phyloP scores from a whole-genome alignment of 2,888 invertebrate genomes.

The Ceriagrion tenellum region DNA sequence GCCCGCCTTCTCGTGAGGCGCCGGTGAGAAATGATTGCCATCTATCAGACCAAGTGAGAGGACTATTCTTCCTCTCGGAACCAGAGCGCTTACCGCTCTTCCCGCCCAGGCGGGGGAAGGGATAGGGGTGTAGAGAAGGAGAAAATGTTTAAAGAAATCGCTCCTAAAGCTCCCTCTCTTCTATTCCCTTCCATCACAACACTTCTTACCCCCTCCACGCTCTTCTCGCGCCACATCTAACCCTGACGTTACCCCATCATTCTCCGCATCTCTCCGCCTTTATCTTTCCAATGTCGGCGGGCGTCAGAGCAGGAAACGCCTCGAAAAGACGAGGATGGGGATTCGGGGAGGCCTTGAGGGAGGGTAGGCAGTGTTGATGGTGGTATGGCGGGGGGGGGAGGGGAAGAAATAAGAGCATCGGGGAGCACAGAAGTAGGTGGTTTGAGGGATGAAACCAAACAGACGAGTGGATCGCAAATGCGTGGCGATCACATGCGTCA shows the following conservation, averaged over 20 bases:
- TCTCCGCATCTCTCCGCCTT: neutral
- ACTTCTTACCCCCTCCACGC: neutral
- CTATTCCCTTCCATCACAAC: neutral
- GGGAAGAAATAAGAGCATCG: neutral
- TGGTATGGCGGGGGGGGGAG: neutral
- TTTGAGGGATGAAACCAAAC: neutral
- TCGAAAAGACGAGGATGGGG: neutral
- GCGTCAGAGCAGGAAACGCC: neutral
- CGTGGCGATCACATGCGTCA: neutral
- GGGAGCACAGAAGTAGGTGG: neutral
- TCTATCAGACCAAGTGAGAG: neutral
- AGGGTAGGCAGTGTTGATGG: neutral
- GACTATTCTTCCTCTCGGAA: neutral
- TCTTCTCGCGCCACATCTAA: constrained; percentile 26
- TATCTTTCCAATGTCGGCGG: neutral
- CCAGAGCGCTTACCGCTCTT: constrained; percentile 21
- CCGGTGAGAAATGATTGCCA: neutral
- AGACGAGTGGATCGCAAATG: neutral
- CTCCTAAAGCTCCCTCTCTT: neutral
- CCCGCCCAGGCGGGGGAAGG: neutral
- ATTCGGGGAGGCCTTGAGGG: neutral
- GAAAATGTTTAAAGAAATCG: constrained; percentile 5
- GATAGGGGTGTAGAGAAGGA: neutral
- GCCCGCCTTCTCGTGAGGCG: neutral
- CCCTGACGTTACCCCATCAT: constrained; percentile 1